Percentiles rank a stretch among this genome's conserved stretches.
phyloP scores from a whole-genome alignment of 2,888 invertebrate species.

The Emmelina monodactyla region DNA sequence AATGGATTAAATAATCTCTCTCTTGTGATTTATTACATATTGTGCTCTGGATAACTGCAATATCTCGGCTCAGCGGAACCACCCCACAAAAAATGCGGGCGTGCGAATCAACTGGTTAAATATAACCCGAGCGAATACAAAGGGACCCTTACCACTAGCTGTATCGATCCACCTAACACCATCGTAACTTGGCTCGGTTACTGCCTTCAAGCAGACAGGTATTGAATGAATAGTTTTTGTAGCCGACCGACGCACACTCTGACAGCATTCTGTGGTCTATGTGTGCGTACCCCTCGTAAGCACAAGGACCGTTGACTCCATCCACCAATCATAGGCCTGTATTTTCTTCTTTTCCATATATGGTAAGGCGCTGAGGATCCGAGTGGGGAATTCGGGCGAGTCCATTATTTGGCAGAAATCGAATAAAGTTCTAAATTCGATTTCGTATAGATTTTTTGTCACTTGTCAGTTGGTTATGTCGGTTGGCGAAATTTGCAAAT shows the following conservation, averaged over 20 bases:
- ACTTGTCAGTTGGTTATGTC: constrained; percentile 25
- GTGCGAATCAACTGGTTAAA: neutral
- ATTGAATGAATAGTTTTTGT: constrained; percentile 41
- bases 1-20: neutral
- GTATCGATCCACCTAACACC: neutral
- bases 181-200: constrained; percentile 4
- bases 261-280: constrained; percentile 18
- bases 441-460: constrained; percentile 33
- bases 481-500: constrained; percentile 26
- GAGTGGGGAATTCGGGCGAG: constrained; percentile 58
- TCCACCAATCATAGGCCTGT: constrained; percentile 71
- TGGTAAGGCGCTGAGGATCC: constrained; percentile 72
- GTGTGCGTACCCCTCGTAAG: constrained; percentile 33
- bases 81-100: neutral
- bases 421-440: constrained; percentile 35
- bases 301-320: constrained; percentile 56
- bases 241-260: constrained; percentile 30
- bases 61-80: neutral
- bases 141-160: neutral
- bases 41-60: too few species aligned
- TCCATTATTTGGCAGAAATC: constrained; percentile 34
- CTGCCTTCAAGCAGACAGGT: constrained; percentile 16
- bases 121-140: neutral
- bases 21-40: too few species aligned
- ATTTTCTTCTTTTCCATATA: constrained; percentile 84